These are phyloP conservation scores for Centruroides vittatus DNA, from an alignment of 1,140 invertebrate species.

Conservation along the genomic window DNA sequence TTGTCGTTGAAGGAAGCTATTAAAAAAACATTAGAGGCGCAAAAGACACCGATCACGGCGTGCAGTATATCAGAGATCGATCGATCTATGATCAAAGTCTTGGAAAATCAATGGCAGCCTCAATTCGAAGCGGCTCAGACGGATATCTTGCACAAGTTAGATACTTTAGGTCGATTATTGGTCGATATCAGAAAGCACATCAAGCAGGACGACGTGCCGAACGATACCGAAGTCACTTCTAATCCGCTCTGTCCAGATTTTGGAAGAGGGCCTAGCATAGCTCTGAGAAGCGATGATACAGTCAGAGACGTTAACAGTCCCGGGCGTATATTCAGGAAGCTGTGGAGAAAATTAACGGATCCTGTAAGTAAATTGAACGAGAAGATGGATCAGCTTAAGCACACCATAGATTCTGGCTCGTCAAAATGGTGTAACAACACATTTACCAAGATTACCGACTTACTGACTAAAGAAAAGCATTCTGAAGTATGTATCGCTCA, in stretches of 20 bases:
- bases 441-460: slow-evolving; percentile 1
- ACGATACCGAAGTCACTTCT: neutral
- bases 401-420: neutral
- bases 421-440: slow-evolving; percentile 3
- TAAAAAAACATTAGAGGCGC: neutral
- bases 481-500: slow-evolving; percentile 6
- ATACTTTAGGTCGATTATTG: neutral
- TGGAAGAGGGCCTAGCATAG: neutral
- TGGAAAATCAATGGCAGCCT: too few relatives aligned
- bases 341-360: slow-evolving; percentile 14
- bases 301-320: slow-evolving; percentile 1
- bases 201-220: neutral
- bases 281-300: neutral
- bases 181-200: slow-evolving; percentile 1
- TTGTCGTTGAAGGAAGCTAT: slow-evolving; percentile 5
- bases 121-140: too few relatives aligned
- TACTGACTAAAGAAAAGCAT: neutral
- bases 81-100: too few relatives aligned
- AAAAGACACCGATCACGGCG: neutral
- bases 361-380: slow-evolving; percentile 11
- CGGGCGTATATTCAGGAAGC: slow-evolving; percentile 13
- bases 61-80: too few relatives aligned
- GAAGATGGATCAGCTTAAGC: slow-evolving; percentile 7
- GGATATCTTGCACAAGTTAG: neutral
- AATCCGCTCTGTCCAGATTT: slow-evolving; percentile 1